Evolutionary conservation across 2,113 vertebrate genomes (phyloP), one percentile per base, ranked within the genome.

Genomic region (Trinectes maculatus): DNA sequence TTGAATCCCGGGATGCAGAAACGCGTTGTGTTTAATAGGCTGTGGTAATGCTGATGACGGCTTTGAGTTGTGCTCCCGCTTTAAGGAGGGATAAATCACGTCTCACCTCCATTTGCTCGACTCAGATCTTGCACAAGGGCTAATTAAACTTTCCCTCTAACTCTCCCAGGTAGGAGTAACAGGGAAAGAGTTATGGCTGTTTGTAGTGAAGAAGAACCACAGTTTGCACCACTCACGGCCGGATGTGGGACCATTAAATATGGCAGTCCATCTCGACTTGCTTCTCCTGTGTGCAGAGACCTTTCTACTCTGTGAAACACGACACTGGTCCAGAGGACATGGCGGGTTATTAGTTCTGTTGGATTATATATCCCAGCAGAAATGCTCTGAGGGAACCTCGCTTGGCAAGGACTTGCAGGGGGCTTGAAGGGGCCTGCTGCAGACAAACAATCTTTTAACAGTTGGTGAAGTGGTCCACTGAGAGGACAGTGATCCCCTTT

Each of bases 401-500:
- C 63, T 84, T 85, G 85, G 87, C 87, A 74, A 44, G 21, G n/a
- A 48, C 39, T 37, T 19, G 47, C 52, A 16, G 42, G 34, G 31
- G 29, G 49, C 42, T 74, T 36, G 63, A 54, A 72, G 77, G 43
- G 73, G 61, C 57, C 63, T 51, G 71, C 62, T 85, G 82, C 53
- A 77, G 85, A 84, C 87, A 79, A 91, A 87, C 86, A 84, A 77
- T 83, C 88, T 59, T 75, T 84, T 72, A 85, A 78, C 85, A 83
- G 82, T 85, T 80, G 84, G 78, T 83, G 82, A 88, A 90, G 82
- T 88, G 85, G 81, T 86, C 84, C 84, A 15, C 75, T 22, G 84
- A 88, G 87, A 89, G 80, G 71, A 83, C 68, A 73, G 64, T 56
- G 81, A 90, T 88, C 83, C 84, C 68, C 74, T 89, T 91, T 87